Base-by-base conservation (phyloP, 2,888 invertebrate genomes). In the Bembecia ichneumoniformis region DNA sequence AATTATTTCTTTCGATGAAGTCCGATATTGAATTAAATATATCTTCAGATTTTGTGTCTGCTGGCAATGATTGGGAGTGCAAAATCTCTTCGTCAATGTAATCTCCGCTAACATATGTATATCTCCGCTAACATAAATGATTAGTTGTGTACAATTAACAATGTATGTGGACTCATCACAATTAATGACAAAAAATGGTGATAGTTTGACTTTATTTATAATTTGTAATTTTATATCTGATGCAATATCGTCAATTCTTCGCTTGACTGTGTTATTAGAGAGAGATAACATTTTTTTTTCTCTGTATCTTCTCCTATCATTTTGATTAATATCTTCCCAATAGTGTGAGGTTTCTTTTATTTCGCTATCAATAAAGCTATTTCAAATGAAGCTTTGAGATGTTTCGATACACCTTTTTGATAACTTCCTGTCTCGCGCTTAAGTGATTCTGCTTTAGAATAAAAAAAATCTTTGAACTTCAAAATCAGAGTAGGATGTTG, bases 321-420 rank as follows among this genome's bases (percentile, higher is more conserved):
- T 54, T 53, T 53, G 48, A 53, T 53, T 48, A 54, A 43, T 14
- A 48, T 17, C 20, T 53, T 49, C 28, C 52, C 54, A 34, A 53
- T 53, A n/a, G n/a, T n/a, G n/a, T n/a, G n/a, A 50, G 53, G 53
- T 57, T 55, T 52, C 47, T 57, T 57, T 51, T 57, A 50, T 35
- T 55, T 54, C 45, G 57, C n/a, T n/a, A n/a, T n/a, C n/a, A n/a
- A n/a, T n/a, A n/a, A n/a, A n/a, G n/a, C n/a, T n/a, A n/a, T n/a
- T n/a, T n/a, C n/a, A n/a, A n/a, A 43, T 43, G 43, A 43, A 43
- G 43, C 43, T 43, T 43, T 43, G 43, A 43, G 14, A 43, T 43
- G 35, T 10, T 10, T 4, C 10, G 35, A 35, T 10, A 35, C 35
- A 10, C 35, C 35, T 35, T 35, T 35, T 4, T 35, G 35, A 11